Conservation (phyloP, 2,113 vertebrate species). For the Vidua chalybeata region DNA sequence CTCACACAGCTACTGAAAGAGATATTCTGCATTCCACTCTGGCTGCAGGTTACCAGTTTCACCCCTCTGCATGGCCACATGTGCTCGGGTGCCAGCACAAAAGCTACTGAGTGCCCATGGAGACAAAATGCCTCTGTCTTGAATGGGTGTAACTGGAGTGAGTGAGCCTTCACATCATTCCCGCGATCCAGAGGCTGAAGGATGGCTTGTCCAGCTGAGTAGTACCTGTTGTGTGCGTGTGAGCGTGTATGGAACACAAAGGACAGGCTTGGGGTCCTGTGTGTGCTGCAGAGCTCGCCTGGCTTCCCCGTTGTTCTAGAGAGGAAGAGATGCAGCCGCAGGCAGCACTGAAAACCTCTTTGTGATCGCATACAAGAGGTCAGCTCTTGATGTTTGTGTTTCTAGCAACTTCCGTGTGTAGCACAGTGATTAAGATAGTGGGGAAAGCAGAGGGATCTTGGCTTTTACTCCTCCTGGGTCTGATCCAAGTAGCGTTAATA, state of each 20-base stretch:
- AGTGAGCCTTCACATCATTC: fast-evolving
- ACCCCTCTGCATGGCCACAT: fast-evolving
- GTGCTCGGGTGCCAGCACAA: not conserved
- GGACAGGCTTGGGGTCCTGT: not conserved
- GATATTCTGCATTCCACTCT: not conserved
- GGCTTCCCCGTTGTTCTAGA: fast-evolving
- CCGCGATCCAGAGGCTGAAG: fast-evolving
- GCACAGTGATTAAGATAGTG: not conserved
- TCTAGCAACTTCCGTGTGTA: not conserved
- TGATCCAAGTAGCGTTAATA: conserved; percentile 19
- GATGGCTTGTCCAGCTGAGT: not conserved
- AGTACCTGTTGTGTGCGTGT: fast-evolving
- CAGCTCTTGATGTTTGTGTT: not conserved
- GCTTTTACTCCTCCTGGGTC: not conserved
- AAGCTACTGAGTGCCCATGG: not conserved
- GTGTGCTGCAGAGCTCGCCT: not conserved
- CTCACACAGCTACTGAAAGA: not conserved
- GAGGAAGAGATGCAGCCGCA: not conserved
- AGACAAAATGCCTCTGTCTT: not conserved
- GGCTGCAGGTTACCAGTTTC: fast-evolving
- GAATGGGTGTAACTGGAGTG: fast-evolving
- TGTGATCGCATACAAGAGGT: not conserved
- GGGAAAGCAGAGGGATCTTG: not conserved
- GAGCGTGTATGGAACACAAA: not conserved
- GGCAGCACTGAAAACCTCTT: not conserved